Conservation (phyloP, 2,888 invertebrate genomes). For the Metallyticus violacea region DNA sequence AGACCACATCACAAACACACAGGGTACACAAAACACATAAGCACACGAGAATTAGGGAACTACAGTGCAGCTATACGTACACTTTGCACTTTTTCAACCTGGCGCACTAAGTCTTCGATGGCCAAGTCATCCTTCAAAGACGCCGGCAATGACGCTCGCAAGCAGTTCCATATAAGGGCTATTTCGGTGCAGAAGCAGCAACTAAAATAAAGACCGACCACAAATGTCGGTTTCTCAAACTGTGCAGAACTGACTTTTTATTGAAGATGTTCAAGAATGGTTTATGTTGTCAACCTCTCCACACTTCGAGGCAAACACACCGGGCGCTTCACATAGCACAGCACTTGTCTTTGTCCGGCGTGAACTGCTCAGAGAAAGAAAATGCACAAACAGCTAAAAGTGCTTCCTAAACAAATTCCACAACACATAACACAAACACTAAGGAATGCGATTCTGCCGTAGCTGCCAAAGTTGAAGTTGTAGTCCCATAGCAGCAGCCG, state of each 20-base stretch:
- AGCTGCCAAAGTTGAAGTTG: background rate
- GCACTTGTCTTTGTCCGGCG: background rate
- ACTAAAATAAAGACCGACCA: background rate
- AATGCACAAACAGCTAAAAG: too few species aligned
- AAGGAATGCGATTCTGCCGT: background rate
- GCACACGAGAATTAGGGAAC: background rate
- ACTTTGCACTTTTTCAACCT: background rate
- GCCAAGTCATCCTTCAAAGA: conserved; percentile 1
- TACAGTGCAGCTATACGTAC: background rate
- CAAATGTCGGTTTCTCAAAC: background rate
- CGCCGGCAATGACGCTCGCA: background rate
- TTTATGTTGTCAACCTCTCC: background rate
- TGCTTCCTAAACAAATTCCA: background rate
- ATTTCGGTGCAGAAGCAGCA: background rate
- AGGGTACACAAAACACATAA: background rate
- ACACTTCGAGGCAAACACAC: too few species aligned
- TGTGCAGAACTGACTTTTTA: background rate
- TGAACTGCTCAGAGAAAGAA: background rate
- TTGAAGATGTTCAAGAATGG: background rate
- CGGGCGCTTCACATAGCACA: background rate
- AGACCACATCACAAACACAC: background rate
- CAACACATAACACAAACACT: conserved; percentile 2
- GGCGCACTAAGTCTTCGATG: background rate
- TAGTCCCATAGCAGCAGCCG: background rate
- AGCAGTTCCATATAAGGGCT: conserved; percentile 4